phyloP scores from a whole-genome alignment of 2,113 vertebrate genomes.

The Eleginops maclovinus region DNA sequence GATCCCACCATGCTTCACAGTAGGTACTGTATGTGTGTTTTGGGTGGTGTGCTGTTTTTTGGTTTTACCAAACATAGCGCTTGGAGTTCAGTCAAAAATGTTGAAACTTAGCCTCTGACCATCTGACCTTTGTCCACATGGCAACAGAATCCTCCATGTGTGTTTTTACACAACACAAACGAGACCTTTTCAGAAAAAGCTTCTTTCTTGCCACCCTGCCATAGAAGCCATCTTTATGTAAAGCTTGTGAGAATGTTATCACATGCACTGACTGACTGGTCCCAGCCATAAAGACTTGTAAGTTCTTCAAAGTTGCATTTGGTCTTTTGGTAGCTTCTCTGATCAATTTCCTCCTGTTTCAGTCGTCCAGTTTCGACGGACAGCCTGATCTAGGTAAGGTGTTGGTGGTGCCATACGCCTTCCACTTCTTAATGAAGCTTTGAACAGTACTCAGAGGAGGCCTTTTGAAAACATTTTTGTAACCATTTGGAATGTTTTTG shows the following conservation, averaged over 20 bases:
- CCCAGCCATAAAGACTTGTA: neutral
- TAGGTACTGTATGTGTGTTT: no score
- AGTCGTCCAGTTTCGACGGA: neutral
- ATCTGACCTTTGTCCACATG: no score
- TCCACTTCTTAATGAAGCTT: no score
- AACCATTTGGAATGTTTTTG: neutral
- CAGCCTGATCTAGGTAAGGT: neutral
- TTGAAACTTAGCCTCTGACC: no score
- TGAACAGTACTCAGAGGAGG: neutral
- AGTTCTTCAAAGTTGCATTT: neutral
- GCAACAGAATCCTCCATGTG: no score
- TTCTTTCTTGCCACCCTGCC: neutral
- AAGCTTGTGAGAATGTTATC: neutral
- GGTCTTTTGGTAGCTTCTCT: neutral
- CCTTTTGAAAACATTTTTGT: neutral
- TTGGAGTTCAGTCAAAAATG: no score
- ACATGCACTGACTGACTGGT: neutral
- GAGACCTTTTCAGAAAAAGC: neutral
- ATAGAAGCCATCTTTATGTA: neutral
- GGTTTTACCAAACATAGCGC: no score
- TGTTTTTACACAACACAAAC: no score
- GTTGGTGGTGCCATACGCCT: neutral
- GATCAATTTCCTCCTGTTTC: neutral
- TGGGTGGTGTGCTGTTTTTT: no score
- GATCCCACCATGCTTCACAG: no score